These are phyloP conservation scores for Nannobrachium achirus DNA, from an alignment of 2,113 vertebrate species.

Conservation along the genomic window DNA sequence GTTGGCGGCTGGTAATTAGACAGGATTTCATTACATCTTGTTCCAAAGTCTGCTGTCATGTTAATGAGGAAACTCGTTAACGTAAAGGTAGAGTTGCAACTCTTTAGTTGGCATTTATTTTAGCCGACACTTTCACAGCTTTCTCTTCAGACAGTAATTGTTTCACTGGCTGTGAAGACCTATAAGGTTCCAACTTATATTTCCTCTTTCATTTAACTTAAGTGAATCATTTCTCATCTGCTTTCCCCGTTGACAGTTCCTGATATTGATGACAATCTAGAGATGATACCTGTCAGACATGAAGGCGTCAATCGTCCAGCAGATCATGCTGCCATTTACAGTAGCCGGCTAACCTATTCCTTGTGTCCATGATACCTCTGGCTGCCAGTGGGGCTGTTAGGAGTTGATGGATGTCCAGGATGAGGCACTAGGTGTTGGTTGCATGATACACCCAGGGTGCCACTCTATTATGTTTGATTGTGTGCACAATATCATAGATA, in stretches of 20 bases:
- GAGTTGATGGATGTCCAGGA: conserved; percentile 40
- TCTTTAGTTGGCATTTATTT: not conserved
- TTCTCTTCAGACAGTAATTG: not conserved
- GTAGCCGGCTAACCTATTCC: conserved; percentile 11
- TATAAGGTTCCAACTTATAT: not conserved
- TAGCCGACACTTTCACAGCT: not conserved
- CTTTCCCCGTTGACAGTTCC: conserved; percentile 33
- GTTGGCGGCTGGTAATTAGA: not conserved
- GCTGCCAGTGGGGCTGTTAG: conserved; percentile 19
- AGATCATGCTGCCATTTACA: conserved; percentile 14
- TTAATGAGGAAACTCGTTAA: not conserved
- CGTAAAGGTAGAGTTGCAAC: not conserved
- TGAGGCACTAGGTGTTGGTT: conserved; percentile 43
- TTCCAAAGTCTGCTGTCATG: not conserved
- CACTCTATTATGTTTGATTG: conserved; percentile 39
- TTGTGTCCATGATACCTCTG: conserved; percentile 15
- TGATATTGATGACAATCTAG: conserved; percentile 34
- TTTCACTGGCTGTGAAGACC: not conserved
- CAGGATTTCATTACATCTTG: not conserved
- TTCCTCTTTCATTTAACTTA: conserved; percentile 12
- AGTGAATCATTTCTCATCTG: conserved; percentile 11
- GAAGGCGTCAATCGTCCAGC: conserved; percentile 35
- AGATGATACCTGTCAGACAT: conserved; percentile 44
- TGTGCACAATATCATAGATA: conserved; percentile 17
- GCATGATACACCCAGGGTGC: conserved; percentile 27